These are phyloP conservation scores for Acleris sparsana DNA, from an alignment of 2,888 invertebrate genomes.

Conservation along the genomic window DNA sequence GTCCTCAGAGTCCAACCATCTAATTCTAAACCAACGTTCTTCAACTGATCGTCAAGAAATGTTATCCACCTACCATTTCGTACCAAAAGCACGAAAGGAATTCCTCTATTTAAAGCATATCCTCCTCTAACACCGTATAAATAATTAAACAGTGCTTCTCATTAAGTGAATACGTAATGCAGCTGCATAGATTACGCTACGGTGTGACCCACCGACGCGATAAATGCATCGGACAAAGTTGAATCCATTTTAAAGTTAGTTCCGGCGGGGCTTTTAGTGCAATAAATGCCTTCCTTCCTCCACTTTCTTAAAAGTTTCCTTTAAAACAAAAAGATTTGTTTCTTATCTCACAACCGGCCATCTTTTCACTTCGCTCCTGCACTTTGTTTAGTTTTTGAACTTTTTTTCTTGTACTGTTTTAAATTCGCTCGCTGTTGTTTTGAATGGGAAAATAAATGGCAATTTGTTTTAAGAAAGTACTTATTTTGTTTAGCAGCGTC, in stretches of 20 bases:
- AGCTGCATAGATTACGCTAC: constrained; percentile 44
- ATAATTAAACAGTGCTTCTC: neutral
- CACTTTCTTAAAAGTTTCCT: constrained; percentile 81
- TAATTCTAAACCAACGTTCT: no score
- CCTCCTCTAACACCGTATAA: neutral
- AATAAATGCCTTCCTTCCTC: constrained; percentile 82
- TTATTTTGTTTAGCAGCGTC: no score
- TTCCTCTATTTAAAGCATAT: neutral
- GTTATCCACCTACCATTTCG: no score
- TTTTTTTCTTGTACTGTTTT: constrained; percentile 5
- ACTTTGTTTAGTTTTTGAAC: constrained; percentile 24
- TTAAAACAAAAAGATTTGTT: constrained; percentile 80
- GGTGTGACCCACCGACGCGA: constrained; percentile 58
- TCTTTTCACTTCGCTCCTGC: constrained; percentile 45
- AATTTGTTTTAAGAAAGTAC: no score
- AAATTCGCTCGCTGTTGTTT: neutral
- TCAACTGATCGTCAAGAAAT: no score
- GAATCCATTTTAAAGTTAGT: constrained; percentile 82
- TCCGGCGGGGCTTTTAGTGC: constrained; percentile 79
- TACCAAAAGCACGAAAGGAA: no score
- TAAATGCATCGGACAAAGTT: constrained; percentile 81
- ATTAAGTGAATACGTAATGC: neutral
- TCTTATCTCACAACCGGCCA: constrained; percentile 71
- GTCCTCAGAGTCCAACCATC: no score
- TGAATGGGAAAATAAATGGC: neutral